These are phyloP conservation scores for Eucera pruinosa DNA, from an alignment of 2,888 invertebrate genomes.

Conservation along the genomic window DNA sequence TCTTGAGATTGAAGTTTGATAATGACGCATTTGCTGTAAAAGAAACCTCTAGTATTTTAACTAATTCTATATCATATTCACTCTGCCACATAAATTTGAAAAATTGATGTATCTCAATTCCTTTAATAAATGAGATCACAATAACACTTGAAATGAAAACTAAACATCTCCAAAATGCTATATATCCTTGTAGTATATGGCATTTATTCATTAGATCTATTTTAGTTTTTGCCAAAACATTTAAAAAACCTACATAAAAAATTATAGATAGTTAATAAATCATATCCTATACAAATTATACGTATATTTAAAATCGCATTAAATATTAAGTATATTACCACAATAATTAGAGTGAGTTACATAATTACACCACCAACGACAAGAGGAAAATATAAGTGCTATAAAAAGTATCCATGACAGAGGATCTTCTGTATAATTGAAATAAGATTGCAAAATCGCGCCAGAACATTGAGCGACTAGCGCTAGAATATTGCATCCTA, in stretches of 20 bases:
- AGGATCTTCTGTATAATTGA: conserved; percentile 81
- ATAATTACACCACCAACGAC: conserved; percentile 95
- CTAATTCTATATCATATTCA: conserved; percentile 74
- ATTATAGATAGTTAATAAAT: not conserved
- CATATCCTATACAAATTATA: conserved; percentile 3
- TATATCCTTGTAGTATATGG: conserved; percentile 90
- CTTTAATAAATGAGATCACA: conserved; percentile 84
- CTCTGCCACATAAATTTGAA: conserved; percentile 70
- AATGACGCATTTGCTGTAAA: not conserved
- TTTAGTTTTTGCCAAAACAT: conserved; percentile 84
- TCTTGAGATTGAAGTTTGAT: not conserved
- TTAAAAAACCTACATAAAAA: conserved; percentile 78
- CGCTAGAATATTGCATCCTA: conserved; percentile 86
- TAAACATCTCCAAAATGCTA: conserved; percentile 91
- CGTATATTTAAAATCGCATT: conserved; percentile 1
- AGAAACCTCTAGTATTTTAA: conserved; percentile 55
- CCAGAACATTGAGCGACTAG: conserved; percentile 88
- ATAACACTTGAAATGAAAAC: conserved; percentile 89
- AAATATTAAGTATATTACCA: too few relatives aligned
- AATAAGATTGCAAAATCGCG: conserved; percentile 89
- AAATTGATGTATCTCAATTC: conserved; percentile 71
- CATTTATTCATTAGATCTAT: conserved; percentile 87
- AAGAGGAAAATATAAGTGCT: conserved; percentile 89
- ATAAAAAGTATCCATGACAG: conserved; percentile 87
- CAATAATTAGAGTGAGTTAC: conserved; percentile 84